Evolutionary conservation across 2,888 invertebrate species (phyloP), one percentile per base, ranked within the genome.

Genomic region (Pyrgus malvae): DNA sequence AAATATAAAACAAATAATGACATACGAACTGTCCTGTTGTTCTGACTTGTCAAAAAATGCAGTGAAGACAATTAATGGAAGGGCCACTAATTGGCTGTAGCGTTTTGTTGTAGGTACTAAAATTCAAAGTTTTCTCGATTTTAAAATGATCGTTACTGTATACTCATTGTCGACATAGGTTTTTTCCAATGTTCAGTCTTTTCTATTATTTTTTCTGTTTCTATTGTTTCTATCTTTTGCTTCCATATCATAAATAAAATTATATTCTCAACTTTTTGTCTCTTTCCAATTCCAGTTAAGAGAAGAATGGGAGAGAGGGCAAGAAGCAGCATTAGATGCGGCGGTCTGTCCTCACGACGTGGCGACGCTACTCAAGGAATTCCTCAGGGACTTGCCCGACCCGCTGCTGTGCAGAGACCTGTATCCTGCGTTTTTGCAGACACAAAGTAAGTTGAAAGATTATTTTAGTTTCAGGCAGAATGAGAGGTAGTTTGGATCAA

Each of bases 301-400:
- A 40, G 98, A 98, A 76, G 97, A 97, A 60, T 97, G 98, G 86
- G 97, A 98, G 85, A 93, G 93, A 59, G 96, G 96, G 12, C 92
- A 93, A 67, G 94, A 94, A 69, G 91, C 92, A 9, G 91, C 92
- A 56, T 89, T 98, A 66, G 95, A 94, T 62, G 92, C 94, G 7
- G 95, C 96, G 40, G 95, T 95, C 67, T 96, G 96, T 83, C 97
- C 98, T 0, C 98, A 98, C 81, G 98, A 98, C 77, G 96, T 98
- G 54, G 98, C 97, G 6, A 96, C 97, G 0, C 91, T 98, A 33
- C 92, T 98, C 25, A 98, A 98, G 80, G 98, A 98, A 84, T 98
- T 95, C 89, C 94, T 98, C 64, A 90, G 98, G 46, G 98, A 98
- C 78, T 88, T 98, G 33, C 98, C 98, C 0, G 98, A 98, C 76